Percentiles rank a stretch among this genome's conserved stretches.
phyloP scores from a whole-genome alignment of 1,140 invertebrate species.

The Onthophagus taurus region DNA sequence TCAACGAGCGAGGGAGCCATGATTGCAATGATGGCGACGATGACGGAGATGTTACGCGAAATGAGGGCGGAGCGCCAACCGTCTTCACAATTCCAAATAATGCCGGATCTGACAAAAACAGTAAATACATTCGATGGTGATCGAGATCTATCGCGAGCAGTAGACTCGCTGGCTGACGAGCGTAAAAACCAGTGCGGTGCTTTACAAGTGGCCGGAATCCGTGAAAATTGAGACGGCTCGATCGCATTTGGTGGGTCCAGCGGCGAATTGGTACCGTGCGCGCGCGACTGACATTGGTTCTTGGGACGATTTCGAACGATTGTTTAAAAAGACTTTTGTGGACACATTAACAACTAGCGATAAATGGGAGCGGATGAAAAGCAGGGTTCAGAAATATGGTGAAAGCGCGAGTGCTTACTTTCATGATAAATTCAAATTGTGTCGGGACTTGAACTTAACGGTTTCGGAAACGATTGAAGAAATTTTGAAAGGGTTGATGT shows the following conservation, averaged over 20 bases:
- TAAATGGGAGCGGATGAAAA: slow-evolving; percentile 5
- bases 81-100: no score
- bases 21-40: no score
- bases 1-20: no score
- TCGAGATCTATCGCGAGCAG: neutral
- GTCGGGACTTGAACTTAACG: neutral
- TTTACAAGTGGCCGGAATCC: neutral
- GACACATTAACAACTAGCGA: neutral
- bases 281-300: neutral
- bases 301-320: slow-evolving; percentile 2
- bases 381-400: neutral
- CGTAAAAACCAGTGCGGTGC: neutral
- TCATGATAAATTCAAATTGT: slow-evolving; percentile 1
- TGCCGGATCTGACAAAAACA: no score
- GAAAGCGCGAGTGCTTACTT: neutral
- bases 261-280: neutral
- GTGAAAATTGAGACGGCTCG: neutral
- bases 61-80: no score
- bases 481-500: neutral
- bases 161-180: neutral
- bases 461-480: neutral
- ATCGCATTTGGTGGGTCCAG: neutral
- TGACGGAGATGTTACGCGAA: no score
- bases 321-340: neutral
- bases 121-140: neutral